Conservation (phyloP, 2,797 vertebrate genomes). For the Pseudotriccus pelzelni region DNA sequence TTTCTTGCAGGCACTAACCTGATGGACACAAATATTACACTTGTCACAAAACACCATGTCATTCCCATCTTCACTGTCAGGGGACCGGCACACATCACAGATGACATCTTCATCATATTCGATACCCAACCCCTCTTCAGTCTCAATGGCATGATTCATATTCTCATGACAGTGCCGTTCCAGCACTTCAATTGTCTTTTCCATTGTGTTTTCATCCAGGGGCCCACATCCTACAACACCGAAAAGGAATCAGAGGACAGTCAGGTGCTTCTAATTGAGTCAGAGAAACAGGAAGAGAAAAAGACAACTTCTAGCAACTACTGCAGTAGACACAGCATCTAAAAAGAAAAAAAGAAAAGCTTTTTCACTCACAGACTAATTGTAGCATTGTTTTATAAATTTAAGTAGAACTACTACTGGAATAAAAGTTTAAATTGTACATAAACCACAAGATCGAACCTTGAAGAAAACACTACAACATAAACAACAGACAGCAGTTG, state of each 20-base stretch:
- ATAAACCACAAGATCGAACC: not conserved
- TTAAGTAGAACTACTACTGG: not conserved
- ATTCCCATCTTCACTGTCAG: constrained; percentile 97
- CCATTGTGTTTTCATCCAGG: constrained; percentile 93
- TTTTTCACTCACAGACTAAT: not conserved
- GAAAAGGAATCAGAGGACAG: constrained; percentile 5
- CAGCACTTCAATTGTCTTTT: constrained; percentile 90
- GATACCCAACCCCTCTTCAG: constrained; percentile 95
- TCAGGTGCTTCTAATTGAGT: not conserved
- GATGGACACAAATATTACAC: constrained; percentile 98
- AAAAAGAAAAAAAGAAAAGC: not conserved
- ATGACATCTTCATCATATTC: constrained; percentile 98
- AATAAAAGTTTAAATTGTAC: not conserved
- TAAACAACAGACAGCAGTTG: not conserved
- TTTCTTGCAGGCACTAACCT: constrained; percentile 80
- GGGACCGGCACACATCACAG: constrained; percentile 96
- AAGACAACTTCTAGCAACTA: not conserved
- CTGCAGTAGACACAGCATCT: not conserved
- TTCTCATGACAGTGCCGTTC: constrained; percentile 95
- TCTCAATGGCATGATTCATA: constrained; percentile 97
- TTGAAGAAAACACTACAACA: not conserved
- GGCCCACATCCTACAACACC: constrained; percentile 81
- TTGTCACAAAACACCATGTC: constrained; percentile 99
- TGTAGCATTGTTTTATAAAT: not conserved
- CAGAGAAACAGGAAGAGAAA: not conserved